Evolutionary conservation across 2,888 invertebrate genomes (phyloP), one percentile per base, ranked within the genome.

Genomic region (Chaitophorus viminalis): DNA sequence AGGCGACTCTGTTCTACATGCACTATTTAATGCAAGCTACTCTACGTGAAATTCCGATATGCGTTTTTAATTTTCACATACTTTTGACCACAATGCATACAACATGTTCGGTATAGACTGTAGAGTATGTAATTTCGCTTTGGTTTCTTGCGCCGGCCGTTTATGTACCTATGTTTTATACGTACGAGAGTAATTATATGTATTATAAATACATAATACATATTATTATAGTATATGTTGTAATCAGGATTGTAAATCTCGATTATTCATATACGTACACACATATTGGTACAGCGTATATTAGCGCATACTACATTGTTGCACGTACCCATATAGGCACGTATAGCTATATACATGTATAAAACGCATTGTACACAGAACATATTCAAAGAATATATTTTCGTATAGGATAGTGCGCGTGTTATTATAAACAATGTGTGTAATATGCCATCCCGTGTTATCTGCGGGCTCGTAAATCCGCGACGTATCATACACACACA

Each of bases 1-100:
- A 82, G n/a, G 72, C 52, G 33, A 82, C 54, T 82, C 54, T 82
- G 82, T 82, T 82, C 52, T 82, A 72, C 82, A 82, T n/a, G 82
- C 82, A 82, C 82, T 82, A 21, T 72, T 82, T 82, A 82, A 82
- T 72, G 82, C 82, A 72, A 82, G 31, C 70, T 17, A 29, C 36
- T 33, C 31, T 65, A 65, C 33, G 60, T 33, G 52, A 82, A 82
- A 82, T 82, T 72, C 72, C 72, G 25, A 72, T 72, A 72, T 82
- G 72, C 82, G 18, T 82, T 82, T 72, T 52, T 72, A 72, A 82
- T 82, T 72, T 82, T 82, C 52, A 70, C 31, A 36, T 33, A n/a
- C 72, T 70, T 82, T 54, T n/a, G 25, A 72, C 82, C 72, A 54
- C 82, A 54, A 82, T 18, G 60, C 60, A 25, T 60, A 25, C 60